Conservation (phyloP, 2,113 vertebrate species). For the Cebus imitator region DNA sequence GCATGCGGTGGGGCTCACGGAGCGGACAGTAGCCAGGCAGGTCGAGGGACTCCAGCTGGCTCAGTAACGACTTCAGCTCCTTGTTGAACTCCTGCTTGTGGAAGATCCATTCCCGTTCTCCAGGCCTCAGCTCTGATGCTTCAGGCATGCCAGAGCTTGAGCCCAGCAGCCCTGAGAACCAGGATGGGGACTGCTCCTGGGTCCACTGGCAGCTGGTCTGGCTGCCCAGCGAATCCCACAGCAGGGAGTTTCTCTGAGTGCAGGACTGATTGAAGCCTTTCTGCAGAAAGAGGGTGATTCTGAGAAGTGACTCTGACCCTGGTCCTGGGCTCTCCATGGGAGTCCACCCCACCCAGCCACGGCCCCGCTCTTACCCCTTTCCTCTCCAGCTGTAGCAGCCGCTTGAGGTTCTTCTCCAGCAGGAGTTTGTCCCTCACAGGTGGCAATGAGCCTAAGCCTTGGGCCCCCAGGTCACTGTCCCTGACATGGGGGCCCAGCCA, state of each 20-base stretch:
- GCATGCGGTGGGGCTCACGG: constrained; percentile 50
- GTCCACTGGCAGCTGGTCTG: constrained; percentile 31
- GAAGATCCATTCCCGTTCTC: constrained; percentile 11
- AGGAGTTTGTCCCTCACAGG: constrained; percentile 45
- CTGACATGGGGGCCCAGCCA: neutral
- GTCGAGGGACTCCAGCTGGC: neutral
- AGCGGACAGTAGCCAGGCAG: constrained; percentile 6
- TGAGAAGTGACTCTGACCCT: neutral
- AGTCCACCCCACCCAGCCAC: neutral
- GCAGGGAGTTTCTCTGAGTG: neutral
- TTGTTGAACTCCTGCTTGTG: constrained; percentile 15
- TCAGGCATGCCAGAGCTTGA: neutral
- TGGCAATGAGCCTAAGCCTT: neutral
- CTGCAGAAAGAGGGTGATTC: constrained; percentile 45
- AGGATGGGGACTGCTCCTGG: constrained; percentile 34
- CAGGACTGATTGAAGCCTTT: constrained; percentile 37
- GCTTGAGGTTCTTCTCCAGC: constrained; percentile 63
- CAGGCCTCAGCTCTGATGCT: neutral
- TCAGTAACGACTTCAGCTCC: constrained; percentile 50
- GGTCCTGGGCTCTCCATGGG: neutral
- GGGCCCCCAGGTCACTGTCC: neutral
- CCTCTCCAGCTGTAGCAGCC: constrained; percentile 38
- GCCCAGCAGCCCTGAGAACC: constrained; percentile 47
- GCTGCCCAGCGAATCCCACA: constrained; percentile 29
- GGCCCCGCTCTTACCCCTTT: constrained; percentile 56